phyloP scores from a whole-genome alignment of 2,888 invertebrate species.

The Caenorhabditis doughertyi region DNA sequence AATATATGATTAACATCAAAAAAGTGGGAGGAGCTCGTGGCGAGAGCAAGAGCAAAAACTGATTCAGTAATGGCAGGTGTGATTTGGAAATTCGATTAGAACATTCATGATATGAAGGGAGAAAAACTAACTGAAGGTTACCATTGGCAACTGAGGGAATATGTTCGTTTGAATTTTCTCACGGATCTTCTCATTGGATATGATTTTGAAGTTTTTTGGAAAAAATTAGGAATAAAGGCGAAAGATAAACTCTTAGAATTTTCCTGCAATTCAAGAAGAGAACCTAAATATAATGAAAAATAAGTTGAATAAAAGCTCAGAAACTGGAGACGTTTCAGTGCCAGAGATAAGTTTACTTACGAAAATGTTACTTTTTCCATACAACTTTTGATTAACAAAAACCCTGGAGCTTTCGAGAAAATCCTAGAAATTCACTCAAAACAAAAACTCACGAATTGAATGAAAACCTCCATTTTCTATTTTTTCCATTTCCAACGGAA shows the following conservation, averaged over 20 bases:
- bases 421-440: too few species aligned
- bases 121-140: background rate
- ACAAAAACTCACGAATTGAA: too few species aligned
- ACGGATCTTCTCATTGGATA: background rate
- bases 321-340: too few species aligned
- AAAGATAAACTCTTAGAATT: background rate
- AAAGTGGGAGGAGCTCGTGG: constrained; percentile 28
- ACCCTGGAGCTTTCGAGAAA: too few species aligned
- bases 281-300: too few species aligned
- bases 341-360: too few species aligned
- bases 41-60: constrained; percentile 5
- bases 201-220: background rate
- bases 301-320: too few species aligned
- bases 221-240: background rate
- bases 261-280: too few species aligned
- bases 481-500: background rate
- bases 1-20: constrained; percentile 10
- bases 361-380: too few species aligned
- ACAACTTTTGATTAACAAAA: too few species aligned
- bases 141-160: constrained; percentile 23
- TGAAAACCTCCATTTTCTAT: background rate
- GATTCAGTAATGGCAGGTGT: constrained; percentile 22
- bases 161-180: constrained; percentile 37
- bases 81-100: constrained; percentile 20
- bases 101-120: background rate